Conservation (phyloP, 2,797 vertebrate species). For the Sus cebifrons region DNA sequence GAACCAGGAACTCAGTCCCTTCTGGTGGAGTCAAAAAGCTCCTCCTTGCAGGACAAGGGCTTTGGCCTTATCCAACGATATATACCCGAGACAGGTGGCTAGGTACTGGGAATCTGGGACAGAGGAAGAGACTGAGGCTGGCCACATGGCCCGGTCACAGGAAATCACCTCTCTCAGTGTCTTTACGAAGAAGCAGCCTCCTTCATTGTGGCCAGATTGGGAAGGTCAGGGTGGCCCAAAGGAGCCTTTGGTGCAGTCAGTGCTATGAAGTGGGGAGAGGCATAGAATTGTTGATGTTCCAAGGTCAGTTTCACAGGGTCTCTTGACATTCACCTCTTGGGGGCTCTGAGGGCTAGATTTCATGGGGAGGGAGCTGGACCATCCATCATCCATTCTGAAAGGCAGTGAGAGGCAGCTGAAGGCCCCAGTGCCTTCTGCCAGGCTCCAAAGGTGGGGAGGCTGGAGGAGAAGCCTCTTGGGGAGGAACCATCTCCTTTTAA, state of each 20-base stretch:
- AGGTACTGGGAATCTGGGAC: neutral
- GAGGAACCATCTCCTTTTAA: neutral
- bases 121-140: neutral
- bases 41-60: neutral
- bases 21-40: neutral
- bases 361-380: neutral
- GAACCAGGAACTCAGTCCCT: neutral
- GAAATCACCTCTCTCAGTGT: neutral
- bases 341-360: neutral
- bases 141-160: neutral
- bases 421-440: too few relatives aligned
- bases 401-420: neutral
- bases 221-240: neutral
- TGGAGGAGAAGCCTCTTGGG: too few relatives aligned
- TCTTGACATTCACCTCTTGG: neutral
- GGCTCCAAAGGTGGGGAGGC: neutral
- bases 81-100: neutral
- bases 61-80: neutral
- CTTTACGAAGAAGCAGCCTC: neutral
- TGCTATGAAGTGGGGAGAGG: accelerated
- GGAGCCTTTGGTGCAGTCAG: neutral
- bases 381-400: neutral
- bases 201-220: neutral
- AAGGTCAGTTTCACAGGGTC: neutral
- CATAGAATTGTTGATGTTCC: neutral